Conservation (phyloP, 2,113 vertebrate species). For the Muntiacus reevesi region DNA sequence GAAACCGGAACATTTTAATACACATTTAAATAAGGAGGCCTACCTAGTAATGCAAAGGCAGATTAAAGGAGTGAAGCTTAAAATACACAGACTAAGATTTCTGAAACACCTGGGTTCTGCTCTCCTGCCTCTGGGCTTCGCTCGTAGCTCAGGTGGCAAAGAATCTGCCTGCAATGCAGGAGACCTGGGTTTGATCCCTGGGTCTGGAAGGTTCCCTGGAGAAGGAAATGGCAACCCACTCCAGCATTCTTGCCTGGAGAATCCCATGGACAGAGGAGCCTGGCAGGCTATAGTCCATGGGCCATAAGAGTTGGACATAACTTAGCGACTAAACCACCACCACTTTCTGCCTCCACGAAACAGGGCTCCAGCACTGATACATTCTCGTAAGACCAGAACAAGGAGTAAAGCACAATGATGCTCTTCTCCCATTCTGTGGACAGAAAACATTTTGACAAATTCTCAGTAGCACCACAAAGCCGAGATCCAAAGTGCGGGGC, state of each 20-base stretch:
- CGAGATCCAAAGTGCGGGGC: background rate
- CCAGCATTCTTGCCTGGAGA: background rate
- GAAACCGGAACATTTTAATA: background rate
- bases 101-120: background rate
- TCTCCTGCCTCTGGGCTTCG: background rate
- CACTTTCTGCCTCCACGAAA: background rate
- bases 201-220: background rate
- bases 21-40: background rate
- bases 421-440: background rate
- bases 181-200: background rate
- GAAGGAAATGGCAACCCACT: background rate
- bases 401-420: background rate
- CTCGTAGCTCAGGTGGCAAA: background rate
- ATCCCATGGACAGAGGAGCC: background rate
- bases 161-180: background rate
- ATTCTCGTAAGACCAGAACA: too few relatives aligned
- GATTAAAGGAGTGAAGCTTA: background rate
- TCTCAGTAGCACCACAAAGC: background rate
- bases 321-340: background rate
- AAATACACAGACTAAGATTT: background rate
- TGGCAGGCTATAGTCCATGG: background rate
- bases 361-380: rapidly evolving
- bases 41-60: background rate
- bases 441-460: background rate
- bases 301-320: background rate